Base-by-base conservation (phyloP, 2,888 invertebrate genomes). In the Papilio elwesi region DNA sequence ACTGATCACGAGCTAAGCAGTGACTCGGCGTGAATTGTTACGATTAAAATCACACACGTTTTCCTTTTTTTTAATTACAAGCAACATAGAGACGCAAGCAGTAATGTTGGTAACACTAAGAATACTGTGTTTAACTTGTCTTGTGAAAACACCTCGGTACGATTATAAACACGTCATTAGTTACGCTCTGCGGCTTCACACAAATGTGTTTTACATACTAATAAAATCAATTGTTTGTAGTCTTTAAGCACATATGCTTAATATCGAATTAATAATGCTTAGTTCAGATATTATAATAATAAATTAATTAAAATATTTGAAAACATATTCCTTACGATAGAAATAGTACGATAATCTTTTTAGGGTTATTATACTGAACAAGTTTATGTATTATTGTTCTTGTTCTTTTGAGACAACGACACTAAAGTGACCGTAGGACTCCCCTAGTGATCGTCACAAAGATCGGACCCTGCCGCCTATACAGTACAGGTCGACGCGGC, bases 101-200 rank as follows among this genome's bases (percentile, higher is more conserved):
- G 38, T 13, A 57, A 36, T 13, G 8, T 43, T 43, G 43, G n/a
- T 38, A 57, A 55, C 26, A 49, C 7, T 36, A 59, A 38, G 57
- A 59, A 38, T 36, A 57, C 38, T 38, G 57, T n/a, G 26, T 59
- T 43, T 62, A 62, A 49, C 26, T 49, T 26, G 47, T 16, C 48
- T 12, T 10, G 26, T 43, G 16, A 57, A 49, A 71, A 59, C 16
- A 65, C 48, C 12, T 16, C 49, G 9, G 38, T 49, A 26, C 43
- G 63, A 64, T 51, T 53, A 43, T 71, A 57, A 55, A 55, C 38
- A 65, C 65, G 7, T 65, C 4, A 38, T 64, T 53, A 48, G 53
- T 70, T 66, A 66, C 66, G 65, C 59, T 59, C 59, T 52, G 13
- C 59, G 59, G 16, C 9, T 70, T 26, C 47, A 59, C 38, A 49